Conservation (phyloP, 2,113 vertebrate species). For the Mobula hypostoma region DNA sequence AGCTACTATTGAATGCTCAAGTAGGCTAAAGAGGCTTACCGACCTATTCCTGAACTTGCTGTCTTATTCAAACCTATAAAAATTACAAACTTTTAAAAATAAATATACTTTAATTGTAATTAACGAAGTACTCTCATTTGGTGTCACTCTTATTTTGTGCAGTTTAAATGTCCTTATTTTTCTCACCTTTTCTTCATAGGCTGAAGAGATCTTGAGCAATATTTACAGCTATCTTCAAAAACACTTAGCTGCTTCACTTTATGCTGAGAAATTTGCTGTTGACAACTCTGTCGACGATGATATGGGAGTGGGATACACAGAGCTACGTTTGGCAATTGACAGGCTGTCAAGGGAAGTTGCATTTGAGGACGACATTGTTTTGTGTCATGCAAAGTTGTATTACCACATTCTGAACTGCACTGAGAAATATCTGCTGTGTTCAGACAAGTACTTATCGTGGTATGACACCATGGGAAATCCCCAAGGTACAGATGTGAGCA, state of each 20-base stretch:
- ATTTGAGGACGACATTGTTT: conserved; percentile 4
- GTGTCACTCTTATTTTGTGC: neutral
- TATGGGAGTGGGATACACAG: neutral
- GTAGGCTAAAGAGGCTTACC: too few relatives aligned
- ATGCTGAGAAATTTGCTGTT: conserved; percentile 16
- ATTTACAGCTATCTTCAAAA: neutral
- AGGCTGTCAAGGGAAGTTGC: neutral
- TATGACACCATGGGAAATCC: conserved; percentile 10
- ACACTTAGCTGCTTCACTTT: neutral
- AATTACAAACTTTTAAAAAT: too few relatives aligned
- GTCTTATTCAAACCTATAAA: too few relatives aligned
- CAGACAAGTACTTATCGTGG: neutral
- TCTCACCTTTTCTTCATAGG: neutral
- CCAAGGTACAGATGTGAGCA: neutral
- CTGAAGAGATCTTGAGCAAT: conserved; percentile 5
- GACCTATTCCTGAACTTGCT: too few relatives aligned
- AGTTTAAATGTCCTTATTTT: neutral
- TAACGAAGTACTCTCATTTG: neutral
- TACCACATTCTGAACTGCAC: conserved; percentile 7
- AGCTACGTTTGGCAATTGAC: conserved; percentile 5
- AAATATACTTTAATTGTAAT: neutral
- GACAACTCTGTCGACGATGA: conserved; percentile 22
- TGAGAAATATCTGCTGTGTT: conserved; percentile 18
- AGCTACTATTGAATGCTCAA: too few relatives aligned
- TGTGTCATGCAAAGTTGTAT: neutral